A percentile compares a stretch with the other conserved stretches of the same genome.
Conservation (phyloP, 2,888 invertebrate genomes). For the Trisateles emortualis region DNA sequence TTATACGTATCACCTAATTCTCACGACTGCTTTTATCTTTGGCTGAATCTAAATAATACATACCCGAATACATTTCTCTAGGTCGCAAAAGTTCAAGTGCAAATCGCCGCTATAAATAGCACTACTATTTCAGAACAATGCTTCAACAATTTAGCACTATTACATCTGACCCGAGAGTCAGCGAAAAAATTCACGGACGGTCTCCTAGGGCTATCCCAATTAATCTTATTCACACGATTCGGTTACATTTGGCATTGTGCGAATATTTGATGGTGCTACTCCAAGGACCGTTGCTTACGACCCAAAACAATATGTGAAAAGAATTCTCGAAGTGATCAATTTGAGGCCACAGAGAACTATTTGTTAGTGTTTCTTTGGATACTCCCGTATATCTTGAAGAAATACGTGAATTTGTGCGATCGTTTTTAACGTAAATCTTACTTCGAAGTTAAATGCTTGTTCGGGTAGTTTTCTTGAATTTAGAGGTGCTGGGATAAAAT, state of each 20-base stretch:
- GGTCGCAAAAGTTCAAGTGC: slow-evolving; percentile 4
- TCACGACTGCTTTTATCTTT: background rate
- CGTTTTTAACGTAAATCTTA: slow-evolving; percentile 1
- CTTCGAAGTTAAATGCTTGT: background rate
- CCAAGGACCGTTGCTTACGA: slow-evolving; percentile 20
- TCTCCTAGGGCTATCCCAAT: slow-evolving; percentile 33
- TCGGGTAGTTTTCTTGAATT: slow-evolving; percentile 1
- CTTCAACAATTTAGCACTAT: slow-evolving; percentile 19
- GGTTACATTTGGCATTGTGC: slow-evolving; percentile 33
- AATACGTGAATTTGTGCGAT: slow-evolving; percentile 1
- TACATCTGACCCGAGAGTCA: slow-evolving; percentile 26
- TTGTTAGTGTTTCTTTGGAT: slow-evolving; percentile 10
- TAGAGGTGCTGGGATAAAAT: background rate
- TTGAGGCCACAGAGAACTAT: slow-evolving; percentile 6
- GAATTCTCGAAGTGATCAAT: slow-evolving; percentile 21
- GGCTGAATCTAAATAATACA: background rate
- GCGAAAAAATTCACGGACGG: slow-evolving; percentile 36
- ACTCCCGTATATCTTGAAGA: slow-evolving; percentile 13
- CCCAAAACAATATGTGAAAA: slow-evolving; percentile 7
- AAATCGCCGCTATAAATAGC: slow-evolving; percentile 14
- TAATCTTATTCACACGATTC: slow-evolving; percentile 51
- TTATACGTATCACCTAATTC: background rate
- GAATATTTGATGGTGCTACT: slow-evolving; percentile 21
- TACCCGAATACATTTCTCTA: background rate
- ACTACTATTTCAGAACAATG: slow-evolving; percentile 11